A percentile compares a stretch with the other conserved stretches of the same genome.
These are phyloP conservation scores for Gryllus longicercus DNA, from an alignment of 2,888 invertebrate species.

Conservation along the genomic window DNA sequence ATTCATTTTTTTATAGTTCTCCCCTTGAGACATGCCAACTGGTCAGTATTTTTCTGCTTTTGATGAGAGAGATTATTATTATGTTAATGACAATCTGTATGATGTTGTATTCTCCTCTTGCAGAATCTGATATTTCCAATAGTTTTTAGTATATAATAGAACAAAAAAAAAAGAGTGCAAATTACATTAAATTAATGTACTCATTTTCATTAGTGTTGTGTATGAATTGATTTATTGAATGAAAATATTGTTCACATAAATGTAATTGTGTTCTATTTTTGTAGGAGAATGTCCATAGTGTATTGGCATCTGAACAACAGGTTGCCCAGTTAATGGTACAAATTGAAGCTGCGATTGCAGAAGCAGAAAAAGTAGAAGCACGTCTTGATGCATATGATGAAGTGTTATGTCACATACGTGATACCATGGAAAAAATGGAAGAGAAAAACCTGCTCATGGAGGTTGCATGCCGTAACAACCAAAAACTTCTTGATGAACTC, in stretches of 20 bases:
- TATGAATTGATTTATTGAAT: conserved; percentile 27
- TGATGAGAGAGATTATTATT: no score
- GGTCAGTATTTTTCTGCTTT: no score
- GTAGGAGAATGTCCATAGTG: conserved; percentile 86
- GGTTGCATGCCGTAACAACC: conserved; percentile 81
- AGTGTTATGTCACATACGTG: conserved; percentile 76
- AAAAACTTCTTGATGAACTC: conserved; percentile 72
- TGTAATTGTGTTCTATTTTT: conserved; percentile 34
- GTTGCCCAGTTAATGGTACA: conserved; percentile 68
- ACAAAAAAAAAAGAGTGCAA: no score
- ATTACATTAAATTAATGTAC: no score
- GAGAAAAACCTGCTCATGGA: conserved; percentile 85
- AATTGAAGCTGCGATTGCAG: conserved; percentile 71
- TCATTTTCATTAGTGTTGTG: conserved; percentile 1
- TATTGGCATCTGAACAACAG: conserved; percentile 80
- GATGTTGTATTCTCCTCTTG: no score
- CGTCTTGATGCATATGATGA: conserved; percentile 77
- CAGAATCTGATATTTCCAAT: no score
- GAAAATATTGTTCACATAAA: not conserved
- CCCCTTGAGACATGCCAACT: no score
- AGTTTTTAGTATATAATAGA: no score
- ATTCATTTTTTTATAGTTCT: no score
- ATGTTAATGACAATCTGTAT: no score
- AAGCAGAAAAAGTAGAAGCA: conserved; percentile 68
- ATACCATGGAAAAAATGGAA: conserved; percentile 86